Percentiles rank a stretch among this genome's conserved stretches.
Conservation (phyloP, 35 echinoderm and acorn worm genomes). For the Lytechinus variegatus region DNA sequence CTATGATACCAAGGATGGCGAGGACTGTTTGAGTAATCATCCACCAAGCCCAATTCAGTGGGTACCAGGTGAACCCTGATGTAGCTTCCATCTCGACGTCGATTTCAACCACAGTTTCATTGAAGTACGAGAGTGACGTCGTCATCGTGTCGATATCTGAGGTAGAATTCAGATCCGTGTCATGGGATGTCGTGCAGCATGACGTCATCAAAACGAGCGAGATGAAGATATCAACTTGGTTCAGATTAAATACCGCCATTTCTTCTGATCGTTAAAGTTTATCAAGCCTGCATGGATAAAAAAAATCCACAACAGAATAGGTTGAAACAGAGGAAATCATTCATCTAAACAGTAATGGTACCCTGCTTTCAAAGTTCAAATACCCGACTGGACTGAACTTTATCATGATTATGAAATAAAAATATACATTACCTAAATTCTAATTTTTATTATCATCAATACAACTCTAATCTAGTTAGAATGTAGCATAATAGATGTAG, state of each 20-base stretch:
- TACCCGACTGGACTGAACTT: no score
- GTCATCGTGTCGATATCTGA: background rate
- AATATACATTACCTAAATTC: no score
- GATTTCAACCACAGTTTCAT: background rate
- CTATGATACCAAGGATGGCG: background rate
- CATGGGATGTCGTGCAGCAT: background rate
- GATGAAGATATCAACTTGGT: background rate
- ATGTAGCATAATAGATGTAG: no score
- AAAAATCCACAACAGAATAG: no score
- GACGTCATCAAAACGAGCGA: background rate
- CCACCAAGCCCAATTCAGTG: conserved; percentile 11
- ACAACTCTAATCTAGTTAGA: no score
- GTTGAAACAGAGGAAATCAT: no score
- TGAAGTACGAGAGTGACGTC: background rate
- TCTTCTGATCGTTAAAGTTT: background rate
- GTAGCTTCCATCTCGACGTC: background rate
- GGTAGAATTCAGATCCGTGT: background rate
- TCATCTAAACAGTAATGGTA: no score
- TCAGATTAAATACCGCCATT: background rate
- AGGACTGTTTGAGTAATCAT: background rate
- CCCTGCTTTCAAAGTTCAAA: no score
- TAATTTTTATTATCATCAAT: no score
- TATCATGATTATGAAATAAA: no score
- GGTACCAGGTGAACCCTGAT: conserved; percentile 5
- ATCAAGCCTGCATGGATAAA: no score